phyloP scores from a whole-genome alignment of 2,888 invertebrate species.

The Omphaloscelis lunosa region DNA sequence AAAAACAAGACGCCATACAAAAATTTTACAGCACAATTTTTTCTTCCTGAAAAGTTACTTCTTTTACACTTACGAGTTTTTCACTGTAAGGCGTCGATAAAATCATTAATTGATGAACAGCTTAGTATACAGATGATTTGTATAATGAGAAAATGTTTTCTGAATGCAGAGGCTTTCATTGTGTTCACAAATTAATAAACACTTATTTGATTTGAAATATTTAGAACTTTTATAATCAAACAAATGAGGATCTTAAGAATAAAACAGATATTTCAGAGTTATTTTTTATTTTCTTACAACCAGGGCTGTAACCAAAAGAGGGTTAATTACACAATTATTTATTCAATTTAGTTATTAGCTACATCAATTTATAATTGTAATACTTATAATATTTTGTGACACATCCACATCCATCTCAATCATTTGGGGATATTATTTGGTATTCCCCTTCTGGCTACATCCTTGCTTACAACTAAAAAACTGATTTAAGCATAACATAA shows the following conservation, averaged over 20 bases:
- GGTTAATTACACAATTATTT: not conserved
- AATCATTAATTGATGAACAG: not conserved
- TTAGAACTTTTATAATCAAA: not conserved
- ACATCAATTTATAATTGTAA: not conserved
- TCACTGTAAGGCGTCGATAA: too few relatives aligned
- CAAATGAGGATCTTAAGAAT: not conserved
- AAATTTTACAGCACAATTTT: too few relatives aligned
- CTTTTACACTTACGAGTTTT: too few relatives aligned
- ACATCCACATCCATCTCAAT: not conserved
- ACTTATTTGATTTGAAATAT: not conserved
- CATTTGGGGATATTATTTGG: not conserved
- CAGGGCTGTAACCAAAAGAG: slow-evolving; percentile 46
- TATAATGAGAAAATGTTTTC: too few relatives aligned
- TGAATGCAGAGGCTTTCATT: not conserved
- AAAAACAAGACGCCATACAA: too few relatives aligned
- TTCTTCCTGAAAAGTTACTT: too few relatives aligned
- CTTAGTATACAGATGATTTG: not conserved
- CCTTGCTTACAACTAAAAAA: slow-evolving; percentile 78
- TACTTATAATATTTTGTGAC: not conserved
- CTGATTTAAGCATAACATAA: slow-evolving; percentile 78
- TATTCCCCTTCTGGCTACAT: slow-evolving; percentile 35
- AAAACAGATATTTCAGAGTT: slow-evolving; percentile 42
- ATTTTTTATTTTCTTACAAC: slow-evolving; percentile 60
- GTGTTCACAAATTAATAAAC: not conserved
- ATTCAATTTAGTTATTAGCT: not conserved